These are phyloP conservation scores for Trichogramma evanescens DNA, from an alignment of 2,888 invertebrate genomes.

Conservation along the genomic window DNA sequence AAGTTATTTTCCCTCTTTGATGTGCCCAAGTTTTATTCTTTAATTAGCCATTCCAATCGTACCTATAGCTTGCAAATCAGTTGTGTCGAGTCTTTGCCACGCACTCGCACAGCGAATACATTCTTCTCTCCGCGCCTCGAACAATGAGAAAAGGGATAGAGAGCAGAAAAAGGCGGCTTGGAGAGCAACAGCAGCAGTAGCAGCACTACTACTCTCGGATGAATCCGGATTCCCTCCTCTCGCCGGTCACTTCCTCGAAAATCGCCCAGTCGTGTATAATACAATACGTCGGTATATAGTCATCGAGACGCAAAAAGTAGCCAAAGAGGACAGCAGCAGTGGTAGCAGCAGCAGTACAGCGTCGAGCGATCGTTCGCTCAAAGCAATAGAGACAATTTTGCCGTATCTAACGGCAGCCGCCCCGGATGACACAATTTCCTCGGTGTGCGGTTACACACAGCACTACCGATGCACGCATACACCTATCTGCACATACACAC, in stretches of 20 bases:
- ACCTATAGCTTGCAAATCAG: no score
- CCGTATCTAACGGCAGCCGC: neutral
- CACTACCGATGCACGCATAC: no score
- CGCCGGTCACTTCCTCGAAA: neutral
- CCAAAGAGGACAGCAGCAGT: neutral
- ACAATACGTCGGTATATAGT: conserved; percentile 6
- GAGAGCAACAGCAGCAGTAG: no score
- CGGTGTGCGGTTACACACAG: neutral
- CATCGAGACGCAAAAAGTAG: neutral
- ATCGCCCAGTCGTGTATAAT: conserved; percentile 9
- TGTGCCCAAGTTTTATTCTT: no score
- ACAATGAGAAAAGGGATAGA: no score
- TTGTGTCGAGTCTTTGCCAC: no score
- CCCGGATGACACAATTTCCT: conserved; percentile 1
- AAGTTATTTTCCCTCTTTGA: no score
- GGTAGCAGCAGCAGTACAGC: neutral
- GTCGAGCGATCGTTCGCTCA: neutral
- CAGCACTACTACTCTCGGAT: neutral
- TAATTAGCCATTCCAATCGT: no score
- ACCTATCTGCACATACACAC: no score
- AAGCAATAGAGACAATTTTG: conserved; percentile 4
- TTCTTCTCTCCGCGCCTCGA: no score
- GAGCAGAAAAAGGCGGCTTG: no score
- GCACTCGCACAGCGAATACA: no score
- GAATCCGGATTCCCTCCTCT: neutral